Conservation (phyloP, 2,113 vertebrate genomes). For the Aegotheles bennettii region DNA sequence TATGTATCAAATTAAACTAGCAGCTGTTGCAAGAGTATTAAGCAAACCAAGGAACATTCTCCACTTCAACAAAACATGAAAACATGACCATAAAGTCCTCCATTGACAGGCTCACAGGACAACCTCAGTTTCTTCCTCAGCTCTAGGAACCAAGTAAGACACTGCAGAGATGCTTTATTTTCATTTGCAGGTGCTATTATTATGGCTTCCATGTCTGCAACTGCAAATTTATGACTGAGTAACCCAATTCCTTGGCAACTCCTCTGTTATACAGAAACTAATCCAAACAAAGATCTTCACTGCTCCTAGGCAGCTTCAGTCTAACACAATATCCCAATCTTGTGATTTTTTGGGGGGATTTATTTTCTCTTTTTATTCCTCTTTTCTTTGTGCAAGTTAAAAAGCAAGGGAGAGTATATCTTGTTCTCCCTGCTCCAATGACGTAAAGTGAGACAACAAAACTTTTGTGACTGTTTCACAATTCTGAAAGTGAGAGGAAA, state of each 20-base stretch:
- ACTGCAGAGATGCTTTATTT: background rate
- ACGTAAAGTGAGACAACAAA: background rate
- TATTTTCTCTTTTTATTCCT: background rate
- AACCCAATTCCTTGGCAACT: background rate
- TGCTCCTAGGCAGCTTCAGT: background rate
- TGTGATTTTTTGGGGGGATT: background rate
- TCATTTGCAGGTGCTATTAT: background rate
- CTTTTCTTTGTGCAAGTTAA: background rate
- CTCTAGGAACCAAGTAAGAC: background rate
- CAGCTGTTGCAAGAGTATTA: background rate
- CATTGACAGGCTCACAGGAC: accelerated
- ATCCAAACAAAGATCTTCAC: background rate
- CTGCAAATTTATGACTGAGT: background rate
- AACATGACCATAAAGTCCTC: background rate
- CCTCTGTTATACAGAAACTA: background rate
- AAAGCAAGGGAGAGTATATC: background rate
- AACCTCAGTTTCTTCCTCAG: background rate
- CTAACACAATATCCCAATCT: background rate
- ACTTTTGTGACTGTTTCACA: background rate
- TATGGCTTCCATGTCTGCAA: background rate
- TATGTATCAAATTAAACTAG: background rate
- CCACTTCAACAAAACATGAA: background rate
- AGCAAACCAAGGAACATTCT: background rate
- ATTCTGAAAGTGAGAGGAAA: background rate
- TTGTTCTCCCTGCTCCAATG: background rate